Conservation (phyloP, 2,113 vertebrate genomes). For the Phaethornis superciliosus region DNA sequence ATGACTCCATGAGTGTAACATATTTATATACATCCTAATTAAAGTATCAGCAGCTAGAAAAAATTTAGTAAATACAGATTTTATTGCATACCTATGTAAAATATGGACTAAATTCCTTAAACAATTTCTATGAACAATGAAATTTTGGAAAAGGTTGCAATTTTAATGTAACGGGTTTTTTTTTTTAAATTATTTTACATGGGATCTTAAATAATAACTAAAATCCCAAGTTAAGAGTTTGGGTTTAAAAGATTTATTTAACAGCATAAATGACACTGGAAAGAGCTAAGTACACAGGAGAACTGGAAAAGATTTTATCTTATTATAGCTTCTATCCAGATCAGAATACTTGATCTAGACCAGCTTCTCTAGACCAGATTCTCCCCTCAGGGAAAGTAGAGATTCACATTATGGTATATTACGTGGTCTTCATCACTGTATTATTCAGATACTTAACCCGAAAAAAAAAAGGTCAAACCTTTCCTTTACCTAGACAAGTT, state of each 20-base stretch:
- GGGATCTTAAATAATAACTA: not conserved
- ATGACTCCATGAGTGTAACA: not conserved
- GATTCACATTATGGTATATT: not conserved
- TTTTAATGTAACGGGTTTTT: not conserved
- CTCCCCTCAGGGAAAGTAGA: not conserved
- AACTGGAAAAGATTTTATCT: not conserved
- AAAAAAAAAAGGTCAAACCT: conserved; percentile 13
- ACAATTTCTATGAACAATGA: not conserved
- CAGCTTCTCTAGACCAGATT: not conserved
- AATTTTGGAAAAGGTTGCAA: not conserved
- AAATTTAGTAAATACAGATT: not conserved
- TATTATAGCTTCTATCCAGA: conserved; percentile 22
- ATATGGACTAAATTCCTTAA: not conserved
- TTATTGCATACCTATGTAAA: not conserved
- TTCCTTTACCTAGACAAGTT: not conserved
- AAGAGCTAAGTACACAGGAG: not conserved
- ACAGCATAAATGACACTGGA: not conserved
- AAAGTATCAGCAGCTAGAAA: not conserved
- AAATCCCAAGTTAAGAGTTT: not conserved
- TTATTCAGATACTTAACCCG: not conserved
- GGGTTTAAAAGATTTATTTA: not conserved
- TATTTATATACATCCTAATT: not conserved
- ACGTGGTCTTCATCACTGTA: not conserved
- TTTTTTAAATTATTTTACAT: not conserved
- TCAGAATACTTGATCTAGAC: not conserved